These are phyloP conservation scores for Rotaria socialis DNA, from an alignment of 2,888 invertebrate genomes.

Conservation along the genomic window DNA sequence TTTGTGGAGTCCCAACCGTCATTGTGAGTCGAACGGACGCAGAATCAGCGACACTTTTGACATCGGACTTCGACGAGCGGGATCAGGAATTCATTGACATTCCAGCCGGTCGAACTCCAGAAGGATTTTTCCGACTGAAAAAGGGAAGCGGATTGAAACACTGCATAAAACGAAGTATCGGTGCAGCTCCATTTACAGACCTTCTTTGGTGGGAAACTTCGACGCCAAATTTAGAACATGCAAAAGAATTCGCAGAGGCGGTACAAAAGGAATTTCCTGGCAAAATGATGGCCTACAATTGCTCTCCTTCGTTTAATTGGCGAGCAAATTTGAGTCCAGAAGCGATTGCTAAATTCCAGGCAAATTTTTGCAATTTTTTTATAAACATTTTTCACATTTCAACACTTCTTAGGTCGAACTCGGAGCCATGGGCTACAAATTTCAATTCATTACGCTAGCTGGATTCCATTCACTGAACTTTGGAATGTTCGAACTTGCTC, in stretches of 20 bases:
- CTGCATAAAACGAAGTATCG: constrained; percentile 54
- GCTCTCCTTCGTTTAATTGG: constrained; percentile 58
- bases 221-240: constrained; percentile 55
- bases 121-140: constrained; percentile 54
- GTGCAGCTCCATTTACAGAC: constrained; percentile 49
- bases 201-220: constrained; percentile 59
- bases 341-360: constrained; percentile 56
- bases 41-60: constrained; percentile 55
- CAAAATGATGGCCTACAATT: constrained; percentile 55
- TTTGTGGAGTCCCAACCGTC: constrained; percentile 55
- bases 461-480: constrained; percentile 58
- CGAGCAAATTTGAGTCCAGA: constrained; percentile 53
- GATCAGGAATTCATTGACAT: constrained; percentile 54
- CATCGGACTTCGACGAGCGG: constrained; percentile 56
- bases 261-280: constrained; percentile 50
- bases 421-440: constrained; percentile 58
- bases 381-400: too few species aligned
- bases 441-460: constrained; percentile 59
- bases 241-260: constrained; percentile 55
- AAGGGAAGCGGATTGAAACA: constrained; percentile 52
- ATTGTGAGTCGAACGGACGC: constrained; percentile 58
- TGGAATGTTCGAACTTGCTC: constrained; percentile 56
- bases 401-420: constrained; percentile 50
- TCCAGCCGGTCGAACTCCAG: constrained; percentile 54
- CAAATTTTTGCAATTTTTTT: too few species aligned